These are phyloP conservation scores for Ephestia elutella DNA, from an alignment of 1,140 invertebrate species.

Conservation along the genomic window DNA sequence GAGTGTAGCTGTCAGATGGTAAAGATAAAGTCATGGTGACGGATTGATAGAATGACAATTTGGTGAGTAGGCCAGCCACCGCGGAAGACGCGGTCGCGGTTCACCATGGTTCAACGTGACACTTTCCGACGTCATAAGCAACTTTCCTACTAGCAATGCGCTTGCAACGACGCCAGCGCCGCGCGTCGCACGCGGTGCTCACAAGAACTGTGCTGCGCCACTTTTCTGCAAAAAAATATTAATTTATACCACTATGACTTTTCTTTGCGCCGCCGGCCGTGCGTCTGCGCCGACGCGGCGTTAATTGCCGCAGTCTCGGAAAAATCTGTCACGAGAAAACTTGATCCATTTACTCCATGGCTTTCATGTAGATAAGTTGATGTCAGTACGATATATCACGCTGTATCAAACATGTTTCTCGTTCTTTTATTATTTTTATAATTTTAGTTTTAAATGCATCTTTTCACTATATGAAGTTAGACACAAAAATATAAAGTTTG, in stretches of 20 bases:
- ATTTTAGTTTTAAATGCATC: too few species aligned
- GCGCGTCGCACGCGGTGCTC: conserved; percentile 39
- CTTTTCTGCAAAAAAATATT: conserved; percentile 52
- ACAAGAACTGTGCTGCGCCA: conserved; percentile 43
- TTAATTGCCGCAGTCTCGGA: background rate
- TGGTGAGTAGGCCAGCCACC: conserved; percentile 66
- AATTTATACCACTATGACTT: conserved; percentile 40
- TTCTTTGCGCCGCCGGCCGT: conserved; percentile 26
- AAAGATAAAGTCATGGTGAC: conserved; percentile 62
- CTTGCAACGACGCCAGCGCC: conserved; percentile 43
- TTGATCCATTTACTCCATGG: background rate
- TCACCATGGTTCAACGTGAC: conserved; percentile 71
- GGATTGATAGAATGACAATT: conserved; percentile 70
- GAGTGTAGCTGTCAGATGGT: conserved; percentile 30
- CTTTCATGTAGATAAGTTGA: background rate
- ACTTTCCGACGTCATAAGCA: conserved; percentile 69
- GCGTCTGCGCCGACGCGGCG: conserved; percentile 5
- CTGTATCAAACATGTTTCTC: too few species aligned
- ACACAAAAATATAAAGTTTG: too few species aligned
- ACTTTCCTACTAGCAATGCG: conserved; percentile 73
- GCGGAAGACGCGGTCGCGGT: conserved; percentile 61
- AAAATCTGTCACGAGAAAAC: conserved; percentile 1
- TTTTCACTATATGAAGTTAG: too few species aligned
- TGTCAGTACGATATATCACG: too few species aligned
- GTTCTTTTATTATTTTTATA: too few species aligned